Evolutionary conservation across 2,888 invertebrate species (phyloP).

Genomic region (Caenorhabditis uteleia): DNA sequence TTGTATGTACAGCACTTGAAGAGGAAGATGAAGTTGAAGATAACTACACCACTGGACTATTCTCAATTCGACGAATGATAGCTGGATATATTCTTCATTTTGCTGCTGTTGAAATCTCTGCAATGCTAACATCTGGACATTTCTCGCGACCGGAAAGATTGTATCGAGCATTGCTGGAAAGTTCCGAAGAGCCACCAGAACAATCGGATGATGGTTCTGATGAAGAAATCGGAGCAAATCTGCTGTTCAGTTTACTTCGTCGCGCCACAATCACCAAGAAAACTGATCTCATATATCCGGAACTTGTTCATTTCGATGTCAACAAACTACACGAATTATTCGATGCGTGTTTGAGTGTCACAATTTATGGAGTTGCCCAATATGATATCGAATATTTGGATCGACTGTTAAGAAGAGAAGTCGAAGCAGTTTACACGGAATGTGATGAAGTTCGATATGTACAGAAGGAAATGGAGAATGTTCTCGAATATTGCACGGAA

Average conservation of each 20-base stretch:
- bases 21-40: conserved; percentile 19
- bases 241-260: conserved; percentile 38
- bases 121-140: conserved; percentile 40
- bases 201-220: conserved; percentile 11
- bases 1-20: conserved; percentile 38
- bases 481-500: conserved; percentile 55
- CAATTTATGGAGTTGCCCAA: conserved; percentile 55
- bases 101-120: conserved; percentile 60
- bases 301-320: conserved; percentile 45
- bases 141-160: conserved; percentile 39
- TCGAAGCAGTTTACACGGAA: conserved; percentile 52
- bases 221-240: conserved; percentile 14
- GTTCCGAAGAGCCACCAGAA: conserved; percentile 16
- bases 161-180: conserved; percentile 46
- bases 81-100: conserved; percentile 64
- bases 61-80: conserved; percentile 47
- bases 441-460: conserved; percentile 18
- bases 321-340: conserved; percentile 46
- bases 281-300: conserved; percentile 23
- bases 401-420: conserved; percentile 56
- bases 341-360: conserved; percentile 43
- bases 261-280: conserved; percentile 15
- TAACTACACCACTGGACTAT: conserved; percentile 23
- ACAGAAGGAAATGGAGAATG: conserved; percentile 54
- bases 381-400: conserved; percentile 61